Evolutionary conservation across 2,888 invertebrate genomes (phyloP), one percentile per base, ranked within the genome.

Genomic region (Tholera decimalis): DNA sequence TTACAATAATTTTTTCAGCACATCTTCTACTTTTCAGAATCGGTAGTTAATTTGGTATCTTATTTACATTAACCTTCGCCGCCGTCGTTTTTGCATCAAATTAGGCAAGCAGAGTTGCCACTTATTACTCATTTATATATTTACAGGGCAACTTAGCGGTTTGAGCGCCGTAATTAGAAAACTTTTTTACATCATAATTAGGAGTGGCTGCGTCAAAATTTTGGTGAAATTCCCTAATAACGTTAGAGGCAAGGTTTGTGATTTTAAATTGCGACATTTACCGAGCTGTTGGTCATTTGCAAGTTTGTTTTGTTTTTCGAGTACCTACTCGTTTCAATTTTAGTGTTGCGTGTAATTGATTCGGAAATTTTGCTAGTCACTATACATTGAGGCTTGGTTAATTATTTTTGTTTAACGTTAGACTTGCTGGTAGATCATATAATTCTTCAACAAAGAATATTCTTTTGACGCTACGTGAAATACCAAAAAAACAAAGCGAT

Each of bases 81-180:
- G 15, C 37, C 43, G 58, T 56, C 60, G 58, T 47, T 67, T 63
- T 56, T 60, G 56, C 70, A 73, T 61, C 65, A 83, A 74, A 83
- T 71, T 67, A 79, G 56, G 62, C 67, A 43, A 28, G 46, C 68
- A 57, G 69, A 77, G 58, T 78, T 77, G 74, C 70, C 65, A 76
- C 64, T 82, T 68, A 79, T 83, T 85, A 83, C 55, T 74, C 80
- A 69, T 80, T 85, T 79, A 82, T 86, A 85, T 81, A 86, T 89
- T 88, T 80, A 80, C 78, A 76, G 82, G 79, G 79, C 77, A 83
- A 83, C 78, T 85, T 82, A 79, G 82, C 73, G 79, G 83, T 79
- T 81, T 77, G 69, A 77, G 79, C 62, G 77, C 65, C 69, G 73
- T 88, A 87, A 89, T 89, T 86, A 86, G 83, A 78, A 85, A 88